These are phyloP conservation scores for Lasioglossum albipes DNA, from an alignment of 1,140 invertebrate genomes.

Conservation along the genomic window DNA sequence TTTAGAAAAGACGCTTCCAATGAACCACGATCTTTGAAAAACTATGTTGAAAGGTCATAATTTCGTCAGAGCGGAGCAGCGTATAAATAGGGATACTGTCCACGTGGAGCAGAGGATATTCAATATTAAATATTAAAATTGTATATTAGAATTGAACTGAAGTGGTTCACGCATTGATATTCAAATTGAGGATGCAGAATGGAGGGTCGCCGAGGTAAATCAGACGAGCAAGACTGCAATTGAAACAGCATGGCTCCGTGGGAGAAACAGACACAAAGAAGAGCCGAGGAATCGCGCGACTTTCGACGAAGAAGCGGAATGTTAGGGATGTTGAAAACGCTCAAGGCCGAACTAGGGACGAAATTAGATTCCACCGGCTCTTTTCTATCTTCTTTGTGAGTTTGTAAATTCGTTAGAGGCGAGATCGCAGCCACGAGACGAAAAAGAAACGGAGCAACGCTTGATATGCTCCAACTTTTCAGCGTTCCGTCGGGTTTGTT, in stretches of 20 bases:
- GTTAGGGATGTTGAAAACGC: conserved; percentile 35
- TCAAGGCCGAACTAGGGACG: conserved; percentile 40
- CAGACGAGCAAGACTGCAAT: background rate
- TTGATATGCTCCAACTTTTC: background rate
- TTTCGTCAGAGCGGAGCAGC: too few relatives aligned
- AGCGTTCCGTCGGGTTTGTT: background rate
- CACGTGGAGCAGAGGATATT: too few relatives aligned
- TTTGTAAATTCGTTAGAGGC: background rate
- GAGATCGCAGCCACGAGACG: background rate
- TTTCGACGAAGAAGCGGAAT: conserved; percentile 24
- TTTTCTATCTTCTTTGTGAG: conserved; percentile 16
- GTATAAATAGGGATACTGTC: too few relatives aligned
- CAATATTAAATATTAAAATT: too few relatives aligned
- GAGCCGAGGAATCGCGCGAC: background rate
- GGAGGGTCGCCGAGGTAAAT: too few relatives aligned
- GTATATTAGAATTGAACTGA: too few relatives aligned
- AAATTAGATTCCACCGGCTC: conserved; percentile 35
- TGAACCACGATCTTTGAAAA: too few relatives aligned
- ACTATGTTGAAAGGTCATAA: too few relatives aligned
- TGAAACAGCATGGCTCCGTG: background rate
- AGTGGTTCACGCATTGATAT: too few relatives aligned
- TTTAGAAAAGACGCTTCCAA: too few relatives aligned
- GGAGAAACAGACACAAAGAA: background rate
- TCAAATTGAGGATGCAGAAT: too few relatives aligned
- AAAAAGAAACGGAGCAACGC: background rate